Conservation (phyloP, 2,113 vertebrate genomes). For the Callithrix jacchus region DNA sequence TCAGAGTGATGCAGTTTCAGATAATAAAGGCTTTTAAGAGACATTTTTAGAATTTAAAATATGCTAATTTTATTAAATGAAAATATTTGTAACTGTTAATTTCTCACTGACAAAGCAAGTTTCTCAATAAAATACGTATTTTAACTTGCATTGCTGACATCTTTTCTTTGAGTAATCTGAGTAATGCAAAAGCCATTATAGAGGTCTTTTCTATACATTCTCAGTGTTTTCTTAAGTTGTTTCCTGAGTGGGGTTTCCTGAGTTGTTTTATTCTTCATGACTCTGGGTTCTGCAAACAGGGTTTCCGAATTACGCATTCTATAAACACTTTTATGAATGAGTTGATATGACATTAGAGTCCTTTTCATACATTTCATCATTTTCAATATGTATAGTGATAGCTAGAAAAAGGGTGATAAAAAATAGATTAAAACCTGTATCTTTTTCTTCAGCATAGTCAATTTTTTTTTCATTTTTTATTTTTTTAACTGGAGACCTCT, state of each 20-base stretch:
- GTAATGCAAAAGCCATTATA: background rate
- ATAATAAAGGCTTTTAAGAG: constrained; percentile 52
- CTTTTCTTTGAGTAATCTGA: constrained; percentile 45
- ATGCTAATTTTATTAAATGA: constrained; percentile 69
- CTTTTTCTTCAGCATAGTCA: constrained; percentile 21
- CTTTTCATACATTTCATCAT: constrained; percentile 37
- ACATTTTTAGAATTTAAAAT: constrained; percentile 68
- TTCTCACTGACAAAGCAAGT: constrained; percentile 67
- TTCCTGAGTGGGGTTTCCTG: constrained; percentile 7
- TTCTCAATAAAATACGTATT: constrained; percentile 78
- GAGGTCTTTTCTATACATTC: background rate
- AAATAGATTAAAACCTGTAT: background rate
- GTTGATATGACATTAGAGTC: background rate
- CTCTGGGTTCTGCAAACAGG: background rate
- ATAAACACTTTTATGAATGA: constrained; percentile 46
- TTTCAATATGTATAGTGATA: constrained; percentile 18
- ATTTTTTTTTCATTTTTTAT: background rate
- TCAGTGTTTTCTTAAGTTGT: background rate
- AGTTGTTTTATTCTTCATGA: background rate
- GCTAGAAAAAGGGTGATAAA: constrained; percentile 31
- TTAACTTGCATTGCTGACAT: constrained; percentile 44
- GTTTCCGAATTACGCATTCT: background rate
- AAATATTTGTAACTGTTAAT: constrained; percentile 74
- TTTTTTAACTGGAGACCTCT: too few relatives aligned
- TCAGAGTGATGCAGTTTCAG: constrained; percentile 49